These are phyloP conservation scores for Latrodectus elegans DNA, from an alignment of 2,888 invertebrate genomes.

Conservation along the genomic window DNA sequence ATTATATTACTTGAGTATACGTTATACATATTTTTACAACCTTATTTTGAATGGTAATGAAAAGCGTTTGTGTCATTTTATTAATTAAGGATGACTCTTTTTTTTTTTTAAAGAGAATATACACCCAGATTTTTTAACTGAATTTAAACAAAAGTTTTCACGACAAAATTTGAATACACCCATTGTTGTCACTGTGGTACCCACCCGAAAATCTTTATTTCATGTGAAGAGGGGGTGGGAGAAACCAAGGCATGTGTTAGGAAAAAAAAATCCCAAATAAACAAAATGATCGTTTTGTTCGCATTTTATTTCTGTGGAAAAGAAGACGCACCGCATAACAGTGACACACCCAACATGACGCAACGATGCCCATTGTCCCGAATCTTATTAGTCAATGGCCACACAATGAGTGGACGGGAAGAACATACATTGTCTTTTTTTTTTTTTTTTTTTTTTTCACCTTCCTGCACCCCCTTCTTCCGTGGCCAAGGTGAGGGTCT, in stretches of 20 bases:
- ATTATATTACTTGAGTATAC: too few relatives aligned
- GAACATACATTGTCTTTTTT: constrained; percentile 15
- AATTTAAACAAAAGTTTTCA: too few relatives aligned
- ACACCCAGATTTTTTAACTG: too few relatives aligned
- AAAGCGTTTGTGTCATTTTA: too few relatives aligned
- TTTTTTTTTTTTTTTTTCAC: constrained; percentile 2
- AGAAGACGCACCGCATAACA: constrained; percentile 29
- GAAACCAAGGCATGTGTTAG: constrained; percentile 19
- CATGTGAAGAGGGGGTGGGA: constrained; percentile 7
- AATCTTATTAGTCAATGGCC: constrained; percentile 55
- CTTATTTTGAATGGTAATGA: too few relatives aligned
- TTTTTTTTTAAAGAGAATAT: too few relatives aligned
- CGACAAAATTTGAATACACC: too few relatives aligned
- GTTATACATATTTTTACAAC: too few relatives aligned
- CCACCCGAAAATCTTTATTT: constrained; percentile 25
- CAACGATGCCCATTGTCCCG: constrained; percentile 45
- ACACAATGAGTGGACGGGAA: constrained; percentile 13
- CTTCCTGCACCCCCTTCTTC: constrained; percentile 8
- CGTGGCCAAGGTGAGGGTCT: constrained; percentile 59
- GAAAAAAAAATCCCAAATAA: constrained; percentile 10
- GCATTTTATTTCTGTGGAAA: constrained; percentile 36
- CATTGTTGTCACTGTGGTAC: not conserved
- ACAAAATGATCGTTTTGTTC: constrained; percentile 4
- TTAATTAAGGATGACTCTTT: too few relatives aligned
- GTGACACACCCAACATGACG: constrained; percentile 61